Conservation (phyloP, 2,888 invertebrate species). For the Drosophila paramelanica region DNA sequence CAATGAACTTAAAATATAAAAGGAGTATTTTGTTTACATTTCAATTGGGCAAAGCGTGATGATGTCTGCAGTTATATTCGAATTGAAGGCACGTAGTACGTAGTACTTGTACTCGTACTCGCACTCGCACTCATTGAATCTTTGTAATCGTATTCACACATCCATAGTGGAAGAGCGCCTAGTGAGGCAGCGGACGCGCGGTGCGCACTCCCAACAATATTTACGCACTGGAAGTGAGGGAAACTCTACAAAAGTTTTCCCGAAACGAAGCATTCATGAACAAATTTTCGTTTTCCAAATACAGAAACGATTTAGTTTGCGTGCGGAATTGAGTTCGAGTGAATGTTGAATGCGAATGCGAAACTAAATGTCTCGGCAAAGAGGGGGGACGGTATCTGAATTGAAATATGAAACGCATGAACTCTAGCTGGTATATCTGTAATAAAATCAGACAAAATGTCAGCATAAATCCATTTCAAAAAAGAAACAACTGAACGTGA, state of each 20-base stretch:
- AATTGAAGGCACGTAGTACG: slow-evolving; percentile 22
- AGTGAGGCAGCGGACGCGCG: slow-evolving; percentile 23
- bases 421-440: slow-evolving; percentile 8
- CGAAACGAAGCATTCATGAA: slow-evolving; percentile 59
- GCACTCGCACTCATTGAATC: slow-evolving; percentile 37
- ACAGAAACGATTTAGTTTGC: slow-evolving; percentile 80
- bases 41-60: slow-evolving; percentile 47
- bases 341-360: slow-evolving; percentile 52
- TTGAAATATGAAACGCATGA: slow-evolving; percentile 43
- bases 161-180: slow-evolving; percentile 20
- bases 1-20: slow-evolving; percentile 26
- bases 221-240: slow-evolving; percentile 75
- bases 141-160: slow-evolving; percentile 27
- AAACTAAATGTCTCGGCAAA: slow-evolving; percentile 40
- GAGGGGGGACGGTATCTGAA: slow-evolving; percentile 30
- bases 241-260: slow-evolving; percentile 74
- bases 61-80: slow-evolving; percentile 45
- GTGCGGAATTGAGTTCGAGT: slow-evolving; percentile 76
- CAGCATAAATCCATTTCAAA: neutral
- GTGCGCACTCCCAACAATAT: slow-evolving; percentile 59
- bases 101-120: slow-evolving; percentile 28
- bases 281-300: slow-evolving; percentile 71
- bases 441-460: slow-evolving; percentile 21
- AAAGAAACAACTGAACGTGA: neutral
- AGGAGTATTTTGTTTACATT: slow-evolving; percentile 59